Evolutionary conservation across 2,888 invertebrate species (phyloP).

Genomic region (Dascillus cervinus): DNA sequence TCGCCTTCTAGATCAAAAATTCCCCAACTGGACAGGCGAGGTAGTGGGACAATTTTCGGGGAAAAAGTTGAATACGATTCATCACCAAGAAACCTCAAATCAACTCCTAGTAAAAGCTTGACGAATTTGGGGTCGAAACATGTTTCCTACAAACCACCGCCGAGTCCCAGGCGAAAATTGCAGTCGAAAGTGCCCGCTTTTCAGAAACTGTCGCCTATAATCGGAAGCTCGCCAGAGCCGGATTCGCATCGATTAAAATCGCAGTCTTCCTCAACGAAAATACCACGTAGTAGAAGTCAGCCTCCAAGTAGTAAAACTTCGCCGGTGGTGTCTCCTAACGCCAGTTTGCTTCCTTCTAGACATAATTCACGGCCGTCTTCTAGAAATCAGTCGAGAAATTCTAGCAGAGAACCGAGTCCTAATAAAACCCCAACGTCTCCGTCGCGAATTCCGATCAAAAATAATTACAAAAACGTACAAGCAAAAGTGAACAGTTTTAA

Average conservation of each 20-base stretch:
- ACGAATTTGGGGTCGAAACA: conserved; percentile 27
- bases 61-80: conserved; percentile 27
- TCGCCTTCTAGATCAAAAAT: conserved; percentile 12
- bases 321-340: conserved; percentile 22
- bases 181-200: conserved; percentile 26
- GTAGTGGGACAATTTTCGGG: conserved; percentile 23
- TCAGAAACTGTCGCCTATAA: conserved; percentile 16
- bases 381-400: conserved; percentile 18
- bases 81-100: conserved; percentile 10
- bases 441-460: conserved; percentile 29
- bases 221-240: conserved; percentile 33
- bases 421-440: conserved; percentile 28
- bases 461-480: conserved; percentile 34
- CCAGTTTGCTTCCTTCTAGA: conserved; percentile 31
- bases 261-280: conserved; percentile 38
- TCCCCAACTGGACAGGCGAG: conserved; percentile 15
- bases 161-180: conserved; percentile 11
- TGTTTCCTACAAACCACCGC: conserved; percentile 9
- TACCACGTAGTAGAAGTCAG: conserved; percentile 24
- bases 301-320: conserved; percentile 23
- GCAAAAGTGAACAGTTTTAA: conserved; percentile 39
- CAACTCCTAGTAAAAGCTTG: conserved; percentile 31
- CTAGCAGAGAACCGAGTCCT: conserved; percentile 34
- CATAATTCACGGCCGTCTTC: conserved; percentile 22
- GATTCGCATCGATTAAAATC: conserved; percentile 38